Percentiles rank a stretch among this genome's conserved stretches.
phyloP scores from a whole-genome alignment of 2,797 vertebrate genomes.

The Sebastes diploproa region DNA sequence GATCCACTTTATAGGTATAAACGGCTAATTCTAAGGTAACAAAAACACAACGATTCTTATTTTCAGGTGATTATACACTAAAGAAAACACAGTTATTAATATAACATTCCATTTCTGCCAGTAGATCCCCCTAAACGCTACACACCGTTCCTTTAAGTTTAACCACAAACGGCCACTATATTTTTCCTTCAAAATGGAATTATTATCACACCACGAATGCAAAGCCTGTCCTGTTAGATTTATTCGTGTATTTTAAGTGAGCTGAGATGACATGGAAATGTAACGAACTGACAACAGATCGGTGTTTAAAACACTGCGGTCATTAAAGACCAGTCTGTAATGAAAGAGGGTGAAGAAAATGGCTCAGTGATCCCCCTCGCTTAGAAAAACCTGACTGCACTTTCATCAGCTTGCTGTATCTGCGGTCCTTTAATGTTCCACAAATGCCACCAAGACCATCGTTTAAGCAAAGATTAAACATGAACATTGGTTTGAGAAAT shows the following conservation, averaged over 20 bases:
- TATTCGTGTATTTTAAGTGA: conserved; percentile 27
- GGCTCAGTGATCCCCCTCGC: conserved; percentile 44
- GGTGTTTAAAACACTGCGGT: conserved; percentile 42
- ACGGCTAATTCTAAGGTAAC: too few relatives aligned
- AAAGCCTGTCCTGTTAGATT: not conserved
- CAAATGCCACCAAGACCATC: conserved; percentile 54
- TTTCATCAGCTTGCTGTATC: conserved; percentile 68
- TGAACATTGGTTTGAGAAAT: conserved; percentile 43
- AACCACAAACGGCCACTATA: not conserved
- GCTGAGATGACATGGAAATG: not conserved
- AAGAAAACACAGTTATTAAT: too few relatives aligned
- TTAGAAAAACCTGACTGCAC: conserved; percentile 58
- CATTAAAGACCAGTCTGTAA: conserved; percentile 66
- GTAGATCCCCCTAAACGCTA: too few relatives aligned
- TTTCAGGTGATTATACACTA: too few relatives aligned
- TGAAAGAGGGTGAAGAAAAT: conserved; percentile 64
- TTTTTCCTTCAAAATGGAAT: not conserved
- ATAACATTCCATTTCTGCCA: too few relatives aligned
- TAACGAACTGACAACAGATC: conserved; percentile 18
- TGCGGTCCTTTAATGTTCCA: conserved; percentile 61
- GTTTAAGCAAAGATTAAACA: conserved; percentile 71
- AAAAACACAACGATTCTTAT: too few relatives aligned
- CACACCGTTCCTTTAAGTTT: too few relatives aligned
- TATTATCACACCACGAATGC: not conserved
- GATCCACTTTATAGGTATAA: too few relatives aligned